A percentile compares a stretch with the other conserved stretches of the same genome.
phyloP scores from a whole-genome alignment of 2,113 vertebrate genomes.

The Apeltes quadracus region DNA sequence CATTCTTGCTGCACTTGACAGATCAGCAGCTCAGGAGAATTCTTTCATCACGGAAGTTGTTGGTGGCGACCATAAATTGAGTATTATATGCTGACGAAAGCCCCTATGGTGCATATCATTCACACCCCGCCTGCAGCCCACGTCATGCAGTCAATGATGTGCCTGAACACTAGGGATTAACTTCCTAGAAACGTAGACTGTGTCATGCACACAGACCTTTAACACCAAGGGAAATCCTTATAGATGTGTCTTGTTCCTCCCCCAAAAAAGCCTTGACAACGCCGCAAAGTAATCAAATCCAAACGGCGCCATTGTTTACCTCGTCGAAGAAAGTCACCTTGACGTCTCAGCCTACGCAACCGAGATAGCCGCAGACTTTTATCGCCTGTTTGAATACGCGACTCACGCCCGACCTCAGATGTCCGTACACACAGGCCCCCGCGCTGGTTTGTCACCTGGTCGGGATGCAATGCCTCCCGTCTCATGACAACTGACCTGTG shows the following conservation, averaged over 20 bases:
- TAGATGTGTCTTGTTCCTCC: neutral
- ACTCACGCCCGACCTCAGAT: conserved; percentile 32
- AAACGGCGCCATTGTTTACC: conserved; percentile 12
- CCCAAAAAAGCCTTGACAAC: neutral
- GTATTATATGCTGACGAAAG: conserved; percentile 65
- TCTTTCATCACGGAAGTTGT: conserved; percentile 20
- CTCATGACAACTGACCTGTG: conserved; percentile 32
- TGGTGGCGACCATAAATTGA: conserved; percentile 57
- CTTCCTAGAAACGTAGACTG: neutral
- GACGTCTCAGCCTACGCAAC: conserved; percentile 14
- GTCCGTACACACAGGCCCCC: conserved; percentile 24
- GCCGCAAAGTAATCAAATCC: conserved; percentile 10
- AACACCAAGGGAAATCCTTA: neutral
- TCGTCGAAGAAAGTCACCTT: conserved; percentile 13
- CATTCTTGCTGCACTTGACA: conserved; percentile 11
- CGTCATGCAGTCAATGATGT: conserved; percentile 42
- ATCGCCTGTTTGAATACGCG: neutral
- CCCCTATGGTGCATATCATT: conserved; percentile 57
- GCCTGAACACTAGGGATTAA: conserved; percentile 9
- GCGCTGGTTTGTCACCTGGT: conserved; percentile 68
- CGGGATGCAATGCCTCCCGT: conserved; percentile 24
- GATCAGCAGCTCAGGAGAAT: conserved; percentile 34
- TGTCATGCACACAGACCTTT: neutral
- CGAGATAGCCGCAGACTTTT: conserved; percentile 38
- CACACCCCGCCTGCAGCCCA: conserved; percentile 31